These are phyloP conservation scores for Drosophila greeni DNA, from an alignment of 2,888 invertebrate species.

Conservation along the genomic window DNA sequence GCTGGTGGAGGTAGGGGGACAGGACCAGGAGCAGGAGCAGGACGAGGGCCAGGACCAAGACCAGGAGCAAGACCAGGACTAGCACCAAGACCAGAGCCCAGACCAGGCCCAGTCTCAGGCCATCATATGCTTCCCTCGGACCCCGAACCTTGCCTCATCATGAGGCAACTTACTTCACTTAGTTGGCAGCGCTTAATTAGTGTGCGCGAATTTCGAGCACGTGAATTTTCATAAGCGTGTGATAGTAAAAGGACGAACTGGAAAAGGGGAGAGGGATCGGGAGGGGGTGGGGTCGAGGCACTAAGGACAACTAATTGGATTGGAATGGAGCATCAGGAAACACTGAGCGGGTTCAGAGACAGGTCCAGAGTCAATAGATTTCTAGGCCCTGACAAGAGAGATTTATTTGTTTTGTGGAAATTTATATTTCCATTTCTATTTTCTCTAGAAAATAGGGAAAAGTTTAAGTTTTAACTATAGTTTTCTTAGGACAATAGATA, in stretches of 20 bases:
- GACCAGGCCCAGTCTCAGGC: slow-evolving; percentile 32
- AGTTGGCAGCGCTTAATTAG: slow-evolving; percentile 71
- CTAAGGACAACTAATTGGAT: slow-evolving; percentile 13
- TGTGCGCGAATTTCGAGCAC: slow-evolving; percentile 72
- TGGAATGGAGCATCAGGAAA: slow-evolving; percentile 4
- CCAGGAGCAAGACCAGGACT: slow-evolving; percentile 8
- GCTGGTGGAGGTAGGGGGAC: slow-evolving; percentile 3
- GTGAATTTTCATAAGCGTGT: slow-evolving; percentile 68
- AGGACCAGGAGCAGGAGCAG: background rate
- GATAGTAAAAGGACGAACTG: slow-evolving; percentile 14
- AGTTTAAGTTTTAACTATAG: background rate
- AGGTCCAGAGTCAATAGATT: background rate
- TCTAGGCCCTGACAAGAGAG: background rate
- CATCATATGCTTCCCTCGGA: slow-evolving; percentile 27
- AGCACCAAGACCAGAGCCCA: background rate
- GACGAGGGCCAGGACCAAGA: background rate
- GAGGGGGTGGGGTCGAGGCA: background rate
- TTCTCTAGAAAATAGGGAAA: background rate
- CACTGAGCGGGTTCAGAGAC: background rate
- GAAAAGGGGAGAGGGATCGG: background rate
- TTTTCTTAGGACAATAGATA: background rate
- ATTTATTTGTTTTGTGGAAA: background rate
- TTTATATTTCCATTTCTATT: too few species aligned
- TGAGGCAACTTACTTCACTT: slow-evolving; percentile 67
- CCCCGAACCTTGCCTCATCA: slow-evolving; percentile 49